Conservation (phyloP, 2,113 vertebrate species). For the Thunnus maccoyii region DNA sequence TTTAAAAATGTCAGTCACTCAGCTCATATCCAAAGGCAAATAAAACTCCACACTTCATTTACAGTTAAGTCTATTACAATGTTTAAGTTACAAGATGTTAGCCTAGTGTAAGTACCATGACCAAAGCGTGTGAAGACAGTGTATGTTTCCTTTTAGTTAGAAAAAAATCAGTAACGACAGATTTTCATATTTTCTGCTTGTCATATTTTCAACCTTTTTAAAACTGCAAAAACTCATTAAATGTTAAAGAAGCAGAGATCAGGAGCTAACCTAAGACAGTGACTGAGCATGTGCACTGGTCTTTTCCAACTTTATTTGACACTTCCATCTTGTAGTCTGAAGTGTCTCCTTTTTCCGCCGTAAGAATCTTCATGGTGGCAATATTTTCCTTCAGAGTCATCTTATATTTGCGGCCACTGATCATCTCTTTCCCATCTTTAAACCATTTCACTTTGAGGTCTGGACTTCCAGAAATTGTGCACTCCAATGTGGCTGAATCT, state of each 20-base stretch:
- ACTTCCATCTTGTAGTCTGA: conserved; percentile 95
- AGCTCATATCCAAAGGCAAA: conserved; percentile 7
- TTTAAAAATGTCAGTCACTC: neutral
- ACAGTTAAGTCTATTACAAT: neutral
- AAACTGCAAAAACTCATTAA: neutral
- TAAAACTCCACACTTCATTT: neutral
- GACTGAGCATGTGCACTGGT: conserved; percentile 92
- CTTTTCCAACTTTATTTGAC: conserved; percentile 94
- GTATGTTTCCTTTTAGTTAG: neutral
- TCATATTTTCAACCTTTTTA: neutral
- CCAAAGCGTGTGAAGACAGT: neutral
- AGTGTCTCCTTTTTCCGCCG: conserved; percentile 91
- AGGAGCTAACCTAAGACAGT: conserved; percentile 93
- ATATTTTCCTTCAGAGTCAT: conserved; percentile 94
- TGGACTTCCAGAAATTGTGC: conserved; percentile 93
- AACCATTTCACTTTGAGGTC: conserved; percentile 98
- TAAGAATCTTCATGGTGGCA: conserved; percentile 93
- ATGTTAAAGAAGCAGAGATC: conserved; percentile 2
- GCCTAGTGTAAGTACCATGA: neutral
- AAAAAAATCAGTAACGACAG: conserved; percentile 1
- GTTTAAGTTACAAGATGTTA: neutral
- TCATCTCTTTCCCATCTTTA: conserved; percentile 92
- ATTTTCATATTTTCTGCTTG: neutral
- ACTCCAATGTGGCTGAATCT: conserved; percentile 93
- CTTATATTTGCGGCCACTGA: conserved; percentile 94